Conservation (phyloP, 2,113 vertebrate species). For the Saccopteryx leptura region DNA sequence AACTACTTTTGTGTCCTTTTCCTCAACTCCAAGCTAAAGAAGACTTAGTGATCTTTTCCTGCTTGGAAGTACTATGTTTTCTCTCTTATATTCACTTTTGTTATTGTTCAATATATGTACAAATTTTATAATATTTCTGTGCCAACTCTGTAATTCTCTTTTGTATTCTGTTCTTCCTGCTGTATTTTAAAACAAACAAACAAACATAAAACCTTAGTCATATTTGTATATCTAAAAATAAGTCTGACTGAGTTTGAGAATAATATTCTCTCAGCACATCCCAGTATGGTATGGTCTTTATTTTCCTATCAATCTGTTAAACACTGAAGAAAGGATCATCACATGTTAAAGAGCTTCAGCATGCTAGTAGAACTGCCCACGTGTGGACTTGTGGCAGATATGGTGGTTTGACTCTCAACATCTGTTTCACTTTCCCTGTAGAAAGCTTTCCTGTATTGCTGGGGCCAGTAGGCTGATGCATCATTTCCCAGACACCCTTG, state of each 20-base stretch:
- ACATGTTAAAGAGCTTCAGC: not conserved
- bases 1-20: not conserved
- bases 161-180: not conserved
- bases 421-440: not conserved
- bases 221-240: not conserved
- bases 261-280: not conserved
- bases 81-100: not conserved
- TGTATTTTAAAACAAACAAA: not conserved
- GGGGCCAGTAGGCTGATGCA: not conserved
- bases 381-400: not conserved
- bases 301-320: slow-evolving; percentile 14
- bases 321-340: not conserved
- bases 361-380: not conserved
- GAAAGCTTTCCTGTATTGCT: not conserved
- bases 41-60: not conserved
- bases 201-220: not conserved
- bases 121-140: not conserved
- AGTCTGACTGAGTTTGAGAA: not conserved
- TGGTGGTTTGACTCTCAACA: not conserved
- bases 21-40: not conserved
- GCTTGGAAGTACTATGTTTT: not conserved
- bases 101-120: not conserved
- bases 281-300: not conserved
- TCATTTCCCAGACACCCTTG: not conserved
- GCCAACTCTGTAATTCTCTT: not conserved